These are phyloP conservation scores for Lineus longissimus DNA, from an alignment of 1,140 invertebrate species.

Conservation along the genomic window DNA sequence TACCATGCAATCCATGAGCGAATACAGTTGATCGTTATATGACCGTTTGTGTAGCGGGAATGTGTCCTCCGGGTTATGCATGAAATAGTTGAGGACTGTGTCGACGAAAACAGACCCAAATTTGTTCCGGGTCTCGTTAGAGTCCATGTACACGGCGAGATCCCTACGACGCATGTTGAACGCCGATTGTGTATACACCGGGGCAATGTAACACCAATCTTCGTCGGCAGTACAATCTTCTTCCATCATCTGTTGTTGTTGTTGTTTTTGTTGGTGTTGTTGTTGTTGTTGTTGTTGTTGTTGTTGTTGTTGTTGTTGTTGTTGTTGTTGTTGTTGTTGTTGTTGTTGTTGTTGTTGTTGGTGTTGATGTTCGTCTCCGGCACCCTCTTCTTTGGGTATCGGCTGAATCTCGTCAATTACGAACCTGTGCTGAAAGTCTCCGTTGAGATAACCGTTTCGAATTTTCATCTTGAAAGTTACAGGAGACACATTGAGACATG, in stretches of 20 bases:
- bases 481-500: background rate
- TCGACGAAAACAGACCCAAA: background rate
- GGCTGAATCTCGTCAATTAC: too few relatives aligned
- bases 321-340: too few relatives aligned
- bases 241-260: background rate
- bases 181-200: background rate
- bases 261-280: background rate
- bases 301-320: too few relatives aligned
- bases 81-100: background rate
- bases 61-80: background rate
- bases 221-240: background rate
- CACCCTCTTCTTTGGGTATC: too few relatives aligned
- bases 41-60: background rate
- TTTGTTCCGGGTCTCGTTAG: background rate
- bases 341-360: too few relatives aligned
- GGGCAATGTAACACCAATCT: background rate
- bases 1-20: background rate
- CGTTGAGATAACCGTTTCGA: background rate
- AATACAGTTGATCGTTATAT: background rate
- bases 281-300: too few relatives aligned
- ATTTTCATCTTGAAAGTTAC: constrained; percentile 1
- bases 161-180: background rate
- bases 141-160: background rate
- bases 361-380: too few relatives aligned
- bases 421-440: background rate